phyloP scores from a whole-genome alignment of 1,140 invertebrate genomes.

The Bicyclus anynana region DNA sequence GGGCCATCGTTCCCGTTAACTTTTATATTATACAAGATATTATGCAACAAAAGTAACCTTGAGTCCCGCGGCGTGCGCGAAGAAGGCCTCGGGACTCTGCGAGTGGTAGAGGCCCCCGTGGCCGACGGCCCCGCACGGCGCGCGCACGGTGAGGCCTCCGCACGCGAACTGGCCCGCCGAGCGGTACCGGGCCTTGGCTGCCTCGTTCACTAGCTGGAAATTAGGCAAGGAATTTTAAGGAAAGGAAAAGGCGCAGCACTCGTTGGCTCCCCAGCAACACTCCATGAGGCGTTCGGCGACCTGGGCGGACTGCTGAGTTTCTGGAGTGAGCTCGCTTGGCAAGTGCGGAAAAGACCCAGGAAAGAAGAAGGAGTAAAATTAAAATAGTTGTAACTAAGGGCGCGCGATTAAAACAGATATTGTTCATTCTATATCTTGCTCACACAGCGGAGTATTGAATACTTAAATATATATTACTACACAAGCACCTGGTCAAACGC shows the following conservation, averaged over 20 bases:
- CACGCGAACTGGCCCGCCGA: conserved; percentile 94
- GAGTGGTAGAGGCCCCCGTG: conserved; percentile 99
- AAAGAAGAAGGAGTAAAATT: no score
- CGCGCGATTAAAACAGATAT: no score
- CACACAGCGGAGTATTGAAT: no score
- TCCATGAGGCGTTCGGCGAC: no score
- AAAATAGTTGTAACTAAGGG: no score
- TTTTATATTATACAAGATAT: not conserved
- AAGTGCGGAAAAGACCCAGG: no score
- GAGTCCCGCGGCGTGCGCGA: conserved; percentile 96
- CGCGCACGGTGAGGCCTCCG: conserved; percentile 93
- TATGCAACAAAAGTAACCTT: conserved; percentile 80
- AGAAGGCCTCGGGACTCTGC: conserved; percentile 98
- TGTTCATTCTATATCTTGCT: no score
- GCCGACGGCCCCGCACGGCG: conserved; percentile 91
- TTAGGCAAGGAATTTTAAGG: not conserved
- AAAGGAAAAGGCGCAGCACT: no score
- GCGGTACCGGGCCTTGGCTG: conserved; percentile 96
- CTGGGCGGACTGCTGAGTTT: no score
- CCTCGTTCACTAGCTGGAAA: conserved; percentile 88
- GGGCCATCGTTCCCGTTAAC: not conserved
- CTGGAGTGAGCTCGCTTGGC: no score
- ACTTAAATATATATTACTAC: no score
- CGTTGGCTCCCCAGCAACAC: no score
- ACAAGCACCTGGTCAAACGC: conserved; percentile 99